A percentile compares a stretch with the other conserved stretches of the same genome.
Evolutionary conservation across 2,797 vertebrate genomes (phyloP).

Genomic region (Octomys mimax): DNA sequence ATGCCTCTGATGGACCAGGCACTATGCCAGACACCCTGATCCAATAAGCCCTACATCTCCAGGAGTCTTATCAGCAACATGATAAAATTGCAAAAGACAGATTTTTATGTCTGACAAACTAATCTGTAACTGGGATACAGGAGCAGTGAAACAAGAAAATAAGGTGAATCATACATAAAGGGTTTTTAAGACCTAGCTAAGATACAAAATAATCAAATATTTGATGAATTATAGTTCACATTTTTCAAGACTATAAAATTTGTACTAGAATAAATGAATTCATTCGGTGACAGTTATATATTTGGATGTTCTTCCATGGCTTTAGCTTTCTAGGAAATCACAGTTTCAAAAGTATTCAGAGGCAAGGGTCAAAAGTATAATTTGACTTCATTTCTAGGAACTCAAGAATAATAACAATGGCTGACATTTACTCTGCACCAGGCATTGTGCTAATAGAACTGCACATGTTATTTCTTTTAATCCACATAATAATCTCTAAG

Average conservation of each 20-base stretch:
- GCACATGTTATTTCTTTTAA: not conserved
- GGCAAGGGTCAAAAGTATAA: not conserved
- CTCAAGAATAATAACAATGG: not conserved
- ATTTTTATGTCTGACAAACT: not conserved
- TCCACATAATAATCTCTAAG: not conserved
- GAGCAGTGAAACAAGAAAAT: not conserved
- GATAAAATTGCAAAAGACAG: not conserved
- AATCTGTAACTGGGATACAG: not conserved
- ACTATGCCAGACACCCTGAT: not conserved
- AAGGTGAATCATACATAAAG: not conserved
- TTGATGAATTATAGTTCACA: not conserved
- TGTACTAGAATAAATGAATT: not conserved
- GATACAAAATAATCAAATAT: not conserved
- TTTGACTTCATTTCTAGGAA: conserved; percentile 63
- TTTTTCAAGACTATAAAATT: conserved; percentile 45
- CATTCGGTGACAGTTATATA: not conserved
- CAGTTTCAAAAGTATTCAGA: not conserved
- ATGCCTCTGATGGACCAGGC: not conserved
- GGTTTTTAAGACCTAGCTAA: not conserved
- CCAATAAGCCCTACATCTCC: not conserved
- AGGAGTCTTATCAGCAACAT: not conserved
- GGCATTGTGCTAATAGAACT: not conserved
- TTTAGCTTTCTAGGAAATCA: conserved; percentile 62
- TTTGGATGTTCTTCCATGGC: conserved; percentile 28
- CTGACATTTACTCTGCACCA: not conserved